Evolutionary conservation across 53 echinoderm and acorn worm genomes (phyloP), one percentile per base, ranked within the genome.

Genomic region (Henricia sp.): DNA sequence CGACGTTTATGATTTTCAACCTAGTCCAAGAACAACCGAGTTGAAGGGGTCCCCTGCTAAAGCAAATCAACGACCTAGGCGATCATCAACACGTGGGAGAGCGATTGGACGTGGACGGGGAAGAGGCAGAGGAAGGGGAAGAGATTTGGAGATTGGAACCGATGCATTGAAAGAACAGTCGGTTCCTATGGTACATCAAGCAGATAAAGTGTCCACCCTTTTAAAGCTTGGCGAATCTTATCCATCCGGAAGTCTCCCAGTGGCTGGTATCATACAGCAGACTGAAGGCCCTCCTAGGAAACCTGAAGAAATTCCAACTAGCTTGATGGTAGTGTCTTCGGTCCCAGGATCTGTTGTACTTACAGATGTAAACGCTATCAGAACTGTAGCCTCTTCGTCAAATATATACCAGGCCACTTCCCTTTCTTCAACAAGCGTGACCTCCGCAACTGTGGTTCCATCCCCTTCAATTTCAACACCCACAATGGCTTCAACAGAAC

Each of bases 1-100:
- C 2, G 94, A 94, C 76, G 89, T 91, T 1, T 94, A 94, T 60
- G 94, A 94, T 42, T 96, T 96, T 74, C 82, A 86, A 36, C 80
- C 86, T 37, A 93, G 91, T 73, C 94, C 94, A 43, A 88, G 85
- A 38, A 76, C 91, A 34, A 56, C 65, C 27, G 91, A 91, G 44
- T 40, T 53, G 0, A 92, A 90, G 37, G 82, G 70, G 8, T 89
- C 95, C 28, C 89, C 89, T 16, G 89, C 59, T 46, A 93, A 91
- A 68, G 80, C 91, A 66, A 35, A 83, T n/a, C 55, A 69, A 0
- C 82, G 87, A 9, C 75, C 60, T 9, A 87, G 82, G 56, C 88
- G 70, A 30, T 53, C 71, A 67, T 66, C 75, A 12, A 33, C 74
- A 17, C 84, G 92, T 41, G 71, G 82, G 24, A 63, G 89, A 52